These are phyloP conservation scores for Picathartes gymnocephalus DNA, from an alignment of 2,113 vertebrate genomes.

Conservation along the genomic window DNA sequence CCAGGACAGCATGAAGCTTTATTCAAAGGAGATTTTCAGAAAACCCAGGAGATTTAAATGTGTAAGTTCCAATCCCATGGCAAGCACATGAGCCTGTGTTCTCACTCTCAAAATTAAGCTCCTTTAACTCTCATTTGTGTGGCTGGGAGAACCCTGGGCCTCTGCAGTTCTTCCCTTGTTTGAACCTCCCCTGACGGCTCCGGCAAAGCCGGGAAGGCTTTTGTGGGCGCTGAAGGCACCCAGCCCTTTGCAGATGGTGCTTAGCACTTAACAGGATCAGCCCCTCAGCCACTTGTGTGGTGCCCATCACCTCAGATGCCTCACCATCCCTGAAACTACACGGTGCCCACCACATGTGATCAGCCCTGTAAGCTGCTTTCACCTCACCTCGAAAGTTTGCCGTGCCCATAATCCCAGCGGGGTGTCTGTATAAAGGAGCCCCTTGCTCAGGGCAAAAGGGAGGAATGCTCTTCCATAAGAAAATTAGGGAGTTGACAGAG, in stretches of 20 bases:
- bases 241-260: background rate
- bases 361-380: slow-evolving; percentile 42
- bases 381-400: slow-evolving; percentile 19
- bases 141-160: background rate
- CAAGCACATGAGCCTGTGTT: background rate
- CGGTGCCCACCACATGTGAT: background rate
- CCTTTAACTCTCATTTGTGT: slow-evolving; percentile 9
- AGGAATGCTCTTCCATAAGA: background rate
- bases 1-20: background rate
- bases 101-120: background rate
- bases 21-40: background rate
- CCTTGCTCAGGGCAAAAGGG: background rate
- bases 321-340: background rate
- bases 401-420: background rate
- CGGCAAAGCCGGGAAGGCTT: background rate
- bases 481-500: background rate
- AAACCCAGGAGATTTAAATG: slow-evolving; percentile 33
- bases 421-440: slow-evolving; percentile 36
- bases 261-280: slow-evolving; percentile 56
- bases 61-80: slow-evolving; percentile 15
- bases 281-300: background rate
- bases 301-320: slow-evolving; percentile 41
- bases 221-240: background rate
- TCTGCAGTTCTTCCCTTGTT: background rate
- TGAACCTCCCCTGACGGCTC: background rate